Conservation (phyloP, 2,113 vertebrate species). For the Natator depressus region DNA sequence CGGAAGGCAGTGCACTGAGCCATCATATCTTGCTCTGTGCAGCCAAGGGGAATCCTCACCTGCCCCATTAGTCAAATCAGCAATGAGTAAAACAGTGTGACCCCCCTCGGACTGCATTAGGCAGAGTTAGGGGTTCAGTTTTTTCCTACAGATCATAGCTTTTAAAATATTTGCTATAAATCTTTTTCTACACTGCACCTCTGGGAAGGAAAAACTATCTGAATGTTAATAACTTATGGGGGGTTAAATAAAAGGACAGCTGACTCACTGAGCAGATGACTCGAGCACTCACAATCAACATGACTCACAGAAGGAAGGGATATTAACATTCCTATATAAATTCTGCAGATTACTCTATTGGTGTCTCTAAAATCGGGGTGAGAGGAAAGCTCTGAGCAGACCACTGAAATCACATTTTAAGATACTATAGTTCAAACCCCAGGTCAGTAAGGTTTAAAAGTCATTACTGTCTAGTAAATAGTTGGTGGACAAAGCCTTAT, state of each 20-base stretch:
- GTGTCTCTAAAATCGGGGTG: too few species aligned
- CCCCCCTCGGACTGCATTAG: not conserved
- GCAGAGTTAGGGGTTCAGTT: not conserved
- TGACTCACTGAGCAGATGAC: not conserved
- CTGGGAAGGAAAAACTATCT: not conserved
- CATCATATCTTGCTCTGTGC: not conserved
- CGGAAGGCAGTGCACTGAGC: not conserved
- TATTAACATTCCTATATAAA: not conserved
- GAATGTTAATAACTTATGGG: not conserved
- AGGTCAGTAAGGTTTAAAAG: not conserved
- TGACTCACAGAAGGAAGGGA: not conserved
- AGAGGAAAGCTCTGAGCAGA: not conserved
- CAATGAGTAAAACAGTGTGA: too few species aligned
- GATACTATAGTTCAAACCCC: too few species aligned
- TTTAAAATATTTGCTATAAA: too few species aligned
- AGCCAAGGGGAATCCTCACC: not conserved
- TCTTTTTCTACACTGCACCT: too few species aligned
- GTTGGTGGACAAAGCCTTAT: not conserved
- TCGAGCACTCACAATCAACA: not conserved
- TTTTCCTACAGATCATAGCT: not conserved
- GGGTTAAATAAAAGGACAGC: not conserved
- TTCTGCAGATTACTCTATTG: too few species aligned
- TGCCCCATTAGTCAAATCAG: too few species aligned
- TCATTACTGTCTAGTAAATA: not conserved
- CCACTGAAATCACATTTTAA: not conserved